Conservation (phyloP, 2,797 vertebrate species). For the Microctenopoma lineatum region DNA sequence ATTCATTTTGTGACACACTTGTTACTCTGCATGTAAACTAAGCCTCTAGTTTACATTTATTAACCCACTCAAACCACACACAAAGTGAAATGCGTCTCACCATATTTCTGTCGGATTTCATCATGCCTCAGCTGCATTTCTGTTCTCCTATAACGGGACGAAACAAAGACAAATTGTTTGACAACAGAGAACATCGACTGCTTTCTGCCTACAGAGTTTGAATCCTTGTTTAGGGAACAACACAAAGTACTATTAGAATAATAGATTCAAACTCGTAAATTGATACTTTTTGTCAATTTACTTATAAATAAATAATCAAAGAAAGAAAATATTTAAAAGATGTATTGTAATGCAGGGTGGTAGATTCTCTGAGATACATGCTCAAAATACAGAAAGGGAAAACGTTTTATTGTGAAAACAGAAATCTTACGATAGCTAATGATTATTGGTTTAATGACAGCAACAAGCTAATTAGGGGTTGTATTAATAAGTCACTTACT, state of each 20-base stretch:
- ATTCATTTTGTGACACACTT: conserved; percentile 13
- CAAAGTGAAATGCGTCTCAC: conserved; percentile 73
- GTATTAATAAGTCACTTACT: conserved; percentile 74
- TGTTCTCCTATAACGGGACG: conserved; percentile 83
- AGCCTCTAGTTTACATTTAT: conserved; percentile 3
- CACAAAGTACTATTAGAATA: conserved; percentile 10
- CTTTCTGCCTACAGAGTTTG: conserved; percentile 1
- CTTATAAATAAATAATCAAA: neutral
- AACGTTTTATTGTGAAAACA: neutral
- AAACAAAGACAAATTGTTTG: conserved; percentile 47
- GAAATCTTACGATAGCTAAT: neutral
- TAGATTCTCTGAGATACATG: neutral
- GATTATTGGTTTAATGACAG: neutral
- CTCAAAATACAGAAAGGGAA: neutral
- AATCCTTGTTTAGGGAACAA: conserved; percentile 1
- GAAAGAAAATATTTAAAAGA: neutral
- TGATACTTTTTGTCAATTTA: neutral
- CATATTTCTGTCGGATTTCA: conserved; percentile 95
- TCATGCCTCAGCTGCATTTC: conserved; percentile 95
- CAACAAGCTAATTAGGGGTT: neutral
- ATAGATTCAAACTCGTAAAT: neutral
- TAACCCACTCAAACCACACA: conserved; percentile 10
- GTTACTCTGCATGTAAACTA: conserved; percentile 2
- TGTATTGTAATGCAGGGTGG: no score
- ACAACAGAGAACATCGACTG: conserved; percentile 25